These are phyloP conservation scores for Caenorhabditis sinica DNA, from an alignment of 2,888 invertebrate genomes.

Conservation along the genomic window DNA sequence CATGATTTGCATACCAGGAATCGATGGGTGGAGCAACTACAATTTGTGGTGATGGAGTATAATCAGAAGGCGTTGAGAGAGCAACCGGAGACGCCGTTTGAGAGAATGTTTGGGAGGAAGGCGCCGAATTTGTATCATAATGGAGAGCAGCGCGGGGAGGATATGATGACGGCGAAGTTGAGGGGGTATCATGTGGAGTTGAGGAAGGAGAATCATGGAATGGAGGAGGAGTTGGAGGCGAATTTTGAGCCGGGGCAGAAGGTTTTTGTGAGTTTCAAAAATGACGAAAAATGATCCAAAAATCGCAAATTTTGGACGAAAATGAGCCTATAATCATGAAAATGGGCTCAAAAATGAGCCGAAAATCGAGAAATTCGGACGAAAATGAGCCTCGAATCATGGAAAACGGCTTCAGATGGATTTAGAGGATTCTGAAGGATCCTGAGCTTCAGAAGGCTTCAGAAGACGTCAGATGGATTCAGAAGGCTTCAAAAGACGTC, in stretches of 20 bases:
- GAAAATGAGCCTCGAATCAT: too few species aligned
- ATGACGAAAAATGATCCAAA: neutral
- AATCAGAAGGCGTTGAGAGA: constrained; percentile 57
- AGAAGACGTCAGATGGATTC: too few species aligned
- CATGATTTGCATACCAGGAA: constrained; percentile 54
- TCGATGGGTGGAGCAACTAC: constrained; percentile 71
- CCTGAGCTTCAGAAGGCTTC: too few species aligned
- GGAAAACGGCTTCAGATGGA: too few species aligned
- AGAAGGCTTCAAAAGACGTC: too few species aligned
- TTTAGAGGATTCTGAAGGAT: too few species aligned
- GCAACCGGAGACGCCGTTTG: constrained; percentile 23
- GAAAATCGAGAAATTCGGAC: too few species aligned
- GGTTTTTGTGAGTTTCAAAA: constrained; percentile 64
- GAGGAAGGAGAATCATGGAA: constrained; percentile 23
- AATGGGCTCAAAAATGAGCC: too few species aligned
- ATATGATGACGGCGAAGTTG: neutral
- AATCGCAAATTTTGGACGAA: too few species aligned
- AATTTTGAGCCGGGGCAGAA: constrained; percentile 33
- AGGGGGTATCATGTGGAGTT: constrained; percentile 22
- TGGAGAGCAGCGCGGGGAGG: constrained; percentile 15
- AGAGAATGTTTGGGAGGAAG: constrained; percentile 68
- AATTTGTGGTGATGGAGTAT: constrained; percentile 64
- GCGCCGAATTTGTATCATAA: constrained; percentile 57
- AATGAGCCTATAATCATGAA: too few species aligned
- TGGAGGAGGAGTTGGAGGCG: neutral